phyloP scores from a whole-genome alignment of 2,113 vertebrate genomes.

The Isichthys henryi region DNA sequence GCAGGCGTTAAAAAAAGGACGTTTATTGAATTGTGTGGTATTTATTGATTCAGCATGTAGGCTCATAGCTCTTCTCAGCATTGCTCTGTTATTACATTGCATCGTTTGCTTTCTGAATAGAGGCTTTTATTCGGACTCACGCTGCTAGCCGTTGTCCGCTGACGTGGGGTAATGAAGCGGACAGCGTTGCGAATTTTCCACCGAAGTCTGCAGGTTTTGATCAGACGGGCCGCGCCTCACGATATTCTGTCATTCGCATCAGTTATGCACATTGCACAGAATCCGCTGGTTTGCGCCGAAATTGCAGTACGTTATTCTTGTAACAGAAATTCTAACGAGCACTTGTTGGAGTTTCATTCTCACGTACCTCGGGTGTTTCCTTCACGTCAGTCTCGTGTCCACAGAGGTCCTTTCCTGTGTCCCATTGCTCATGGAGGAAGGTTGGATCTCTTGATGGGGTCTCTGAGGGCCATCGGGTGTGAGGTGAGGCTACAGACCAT shows the following conservation, averaged over 20 bases:
- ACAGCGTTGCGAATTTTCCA: neutral
- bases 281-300: neutral
- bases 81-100: neutral
- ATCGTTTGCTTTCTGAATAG: neutral
- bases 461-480: neutral
- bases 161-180: neutral
- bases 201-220: neutral
- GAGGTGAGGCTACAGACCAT: neutral
- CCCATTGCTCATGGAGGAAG: neutral
- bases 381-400: neutral
- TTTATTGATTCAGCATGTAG: neutral
- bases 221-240: neutral
- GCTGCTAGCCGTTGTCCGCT: neutral
- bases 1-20: neutral
- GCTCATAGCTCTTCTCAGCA: neutral
- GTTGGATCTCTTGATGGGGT: neutral
- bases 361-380: neutral
- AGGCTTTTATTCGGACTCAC: neutral
- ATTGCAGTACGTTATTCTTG: neutral
- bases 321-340: neutral
- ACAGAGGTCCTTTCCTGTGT: neutral
- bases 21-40: neutral
- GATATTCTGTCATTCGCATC: neutral
- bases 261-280: neutral
- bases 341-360: neutral